phyloP scores from a whole-genome alignment of 2,888 invertebrate genomes.

The Synanthedon formicaeformis region DNA sequence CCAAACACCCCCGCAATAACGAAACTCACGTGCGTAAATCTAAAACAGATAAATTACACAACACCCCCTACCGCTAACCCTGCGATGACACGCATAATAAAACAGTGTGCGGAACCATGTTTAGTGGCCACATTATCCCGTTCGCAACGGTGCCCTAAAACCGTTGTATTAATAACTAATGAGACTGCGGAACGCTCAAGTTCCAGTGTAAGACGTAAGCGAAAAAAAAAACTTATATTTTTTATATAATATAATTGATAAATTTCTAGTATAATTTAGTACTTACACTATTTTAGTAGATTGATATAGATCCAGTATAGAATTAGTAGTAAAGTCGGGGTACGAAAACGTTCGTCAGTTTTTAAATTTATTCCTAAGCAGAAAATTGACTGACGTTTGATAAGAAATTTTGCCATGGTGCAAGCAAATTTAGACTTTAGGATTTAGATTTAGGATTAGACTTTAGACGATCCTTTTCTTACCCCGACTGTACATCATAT shows the following conservation, averaged over 20 bases:
- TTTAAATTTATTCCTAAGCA: no score
- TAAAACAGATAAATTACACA: constrained; percentile 10
- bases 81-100: constrained; percentile 5
- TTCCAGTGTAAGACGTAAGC: constrained; percentile 7
- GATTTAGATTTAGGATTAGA: no score
- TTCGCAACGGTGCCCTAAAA: constrained; percentile 11
- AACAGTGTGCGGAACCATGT: constrained; percentile 12
- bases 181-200: constrained; percentile 12
- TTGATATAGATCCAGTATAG: no score
- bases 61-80: background rate
- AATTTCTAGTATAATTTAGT: no score
- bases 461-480: no score
- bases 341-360: no score
- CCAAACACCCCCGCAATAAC: background rate
- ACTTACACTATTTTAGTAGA: no score
- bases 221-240: background rate
- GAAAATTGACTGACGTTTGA: no score
- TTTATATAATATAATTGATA: background rate
- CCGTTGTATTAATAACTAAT: constrained; percentile 25
- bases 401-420: no score
- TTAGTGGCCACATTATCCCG: constrained; percentile 20
- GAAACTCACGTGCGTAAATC: constrained; percentile 1
- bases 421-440: no score
- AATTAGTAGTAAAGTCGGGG: no score
- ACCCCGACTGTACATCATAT: no score